phyloP scores from a whole-genome alignment of 2,113 vertebrate species.

The Poeciliopsis occidentalis region DNA sequence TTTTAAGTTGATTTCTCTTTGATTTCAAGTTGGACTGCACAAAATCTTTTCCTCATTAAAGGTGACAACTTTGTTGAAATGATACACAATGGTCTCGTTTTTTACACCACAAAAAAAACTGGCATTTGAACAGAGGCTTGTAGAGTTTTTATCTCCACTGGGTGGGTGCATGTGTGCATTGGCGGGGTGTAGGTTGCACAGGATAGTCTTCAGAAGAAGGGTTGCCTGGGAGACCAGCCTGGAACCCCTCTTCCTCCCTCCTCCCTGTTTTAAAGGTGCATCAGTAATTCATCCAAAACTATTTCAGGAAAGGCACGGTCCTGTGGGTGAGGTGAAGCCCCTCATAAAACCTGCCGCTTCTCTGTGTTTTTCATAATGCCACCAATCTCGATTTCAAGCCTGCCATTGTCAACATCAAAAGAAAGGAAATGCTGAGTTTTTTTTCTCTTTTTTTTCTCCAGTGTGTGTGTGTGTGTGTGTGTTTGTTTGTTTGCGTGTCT shows the following conservation, averaged over 20 bases:
- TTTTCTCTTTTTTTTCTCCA: background rate
- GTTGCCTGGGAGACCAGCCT: slow-evolving; percentile 77
- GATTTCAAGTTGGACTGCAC: background rate
- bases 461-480: slow-evolving; percentile 1
- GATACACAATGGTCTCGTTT: background rate
- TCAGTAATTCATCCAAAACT: no score
- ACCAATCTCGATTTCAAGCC: no score
- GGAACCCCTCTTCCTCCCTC: slow-evolving; percentile 43
- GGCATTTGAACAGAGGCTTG: background rate
- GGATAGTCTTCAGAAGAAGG: slow-evolving; percentile 63
- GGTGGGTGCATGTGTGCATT: background rate
- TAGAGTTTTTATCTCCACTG: background rate
- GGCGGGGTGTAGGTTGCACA: slow-evolving; percentile 39
- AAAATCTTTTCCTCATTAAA: background rate
- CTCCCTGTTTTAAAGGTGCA: slow-evolving; percentile 53
- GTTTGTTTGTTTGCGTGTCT: background rate
- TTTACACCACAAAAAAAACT: background rate
- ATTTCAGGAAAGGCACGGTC: no score
- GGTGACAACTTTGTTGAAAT: background rate
- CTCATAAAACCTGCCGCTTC: no score
- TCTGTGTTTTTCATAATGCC: no score
- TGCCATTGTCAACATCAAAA: no score
- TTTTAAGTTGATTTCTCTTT: background rate
- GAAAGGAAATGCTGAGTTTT: slow-evolving; percentile 6
- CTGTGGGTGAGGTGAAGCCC: no score